A percentile compares a stretch with the other conserved stretches of the same genome.
phyloP scores from a whole-genome alignment of 2,797 vertebrate genomes.

The Catamblyrhynchus diadema region DNA sequence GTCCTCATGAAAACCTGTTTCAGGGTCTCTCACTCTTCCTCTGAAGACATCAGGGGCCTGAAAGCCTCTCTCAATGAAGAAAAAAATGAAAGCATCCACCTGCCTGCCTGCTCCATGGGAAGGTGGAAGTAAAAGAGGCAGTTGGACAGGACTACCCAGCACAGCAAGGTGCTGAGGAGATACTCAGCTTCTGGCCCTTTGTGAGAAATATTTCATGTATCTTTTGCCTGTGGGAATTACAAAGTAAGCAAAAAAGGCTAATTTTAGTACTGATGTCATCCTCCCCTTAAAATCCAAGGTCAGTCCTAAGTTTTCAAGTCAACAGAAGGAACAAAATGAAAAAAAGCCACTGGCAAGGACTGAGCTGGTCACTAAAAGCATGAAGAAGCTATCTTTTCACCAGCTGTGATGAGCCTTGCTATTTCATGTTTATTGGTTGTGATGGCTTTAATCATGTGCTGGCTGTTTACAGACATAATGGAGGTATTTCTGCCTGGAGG shows the following conservation, averaged over 20 bases:
- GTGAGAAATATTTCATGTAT: background rate
- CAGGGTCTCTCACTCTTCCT: background rate
- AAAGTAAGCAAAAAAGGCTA: background rate
- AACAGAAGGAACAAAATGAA: background rate
- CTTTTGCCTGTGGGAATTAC: background rate
- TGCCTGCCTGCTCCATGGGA: background rate
- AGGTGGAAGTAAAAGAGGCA: background rate
- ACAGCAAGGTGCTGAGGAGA: background rate
- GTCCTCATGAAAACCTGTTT: background rate
- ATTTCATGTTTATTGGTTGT: background rate
- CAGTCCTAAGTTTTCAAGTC: background rate
- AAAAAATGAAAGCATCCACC: background rate
- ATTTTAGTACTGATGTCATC: background rate
- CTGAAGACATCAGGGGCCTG: background rate
- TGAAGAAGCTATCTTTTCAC: background rate
- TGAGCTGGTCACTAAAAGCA: background rate
- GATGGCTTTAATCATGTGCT: background rate
- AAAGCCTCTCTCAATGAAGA: background rate
- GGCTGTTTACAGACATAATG: background rate
- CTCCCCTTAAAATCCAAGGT: background rate
- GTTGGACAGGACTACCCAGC: background rate
- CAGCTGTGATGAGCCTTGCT: background rate
- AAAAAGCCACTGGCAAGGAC: background rate
- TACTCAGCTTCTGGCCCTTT: background rate
- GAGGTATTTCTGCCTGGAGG: background rate